Evolutionary conservation across 2,113 vertebrate genomes (phyloP), one percentile per base, ranked within the genome.

Genomic region (Callipepla squamata): DNA sequence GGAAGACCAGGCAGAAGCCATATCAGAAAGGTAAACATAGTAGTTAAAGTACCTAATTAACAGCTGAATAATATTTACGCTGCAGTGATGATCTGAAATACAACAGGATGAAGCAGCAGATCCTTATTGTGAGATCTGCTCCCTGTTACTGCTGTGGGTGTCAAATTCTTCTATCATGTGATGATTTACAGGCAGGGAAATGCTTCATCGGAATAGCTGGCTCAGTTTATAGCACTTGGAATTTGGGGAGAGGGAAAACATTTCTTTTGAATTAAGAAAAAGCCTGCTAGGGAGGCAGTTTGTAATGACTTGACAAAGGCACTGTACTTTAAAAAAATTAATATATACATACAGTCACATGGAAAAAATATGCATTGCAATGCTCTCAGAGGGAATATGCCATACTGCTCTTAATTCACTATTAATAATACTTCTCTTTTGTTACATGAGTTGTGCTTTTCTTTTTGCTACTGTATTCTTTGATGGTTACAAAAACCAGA

Each of bases 11-110:
- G 97, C 97, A 3, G 98, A 99, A 97, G 98, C 95, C 0, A 61
- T 97, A 30, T 98, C 98, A 8, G 99, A 99, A 93, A 98, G 99
- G 99, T 99, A 92, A 72, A 93, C 85, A 48, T 5, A 11, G n/a
- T 65, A 25, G 18, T 61, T 92, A 61, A 48, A 80, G 63, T 51
- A 70, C 5, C 13, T 79, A 20, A 8, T 57, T 66, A 70, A 45
- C 9, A 94, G n/a, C 55, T 0, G 0, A 20, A 40, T 67, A 40
- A 11, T 65, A 38, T 47, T 80, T 83, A 17, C 3, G 3, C 11
- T 77, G 0, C 25, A 14, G 8, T 1, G 53, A 36, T 66, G 30
- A 15, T 32, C 11, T 68, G 42, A 85, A 90, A 61, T 63, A 83
- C 34, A 69, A 21, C 13, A 57, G 17, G 42, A 83, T 40, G 72